A percentile compares a stretch with the other conserved stretches of the same genome.
These are phyloP conservation scores for Eupsilia transversa DNA, from an alignment of 2,888 invertebrate genomes.

Conservation along the genomic window DNA sequence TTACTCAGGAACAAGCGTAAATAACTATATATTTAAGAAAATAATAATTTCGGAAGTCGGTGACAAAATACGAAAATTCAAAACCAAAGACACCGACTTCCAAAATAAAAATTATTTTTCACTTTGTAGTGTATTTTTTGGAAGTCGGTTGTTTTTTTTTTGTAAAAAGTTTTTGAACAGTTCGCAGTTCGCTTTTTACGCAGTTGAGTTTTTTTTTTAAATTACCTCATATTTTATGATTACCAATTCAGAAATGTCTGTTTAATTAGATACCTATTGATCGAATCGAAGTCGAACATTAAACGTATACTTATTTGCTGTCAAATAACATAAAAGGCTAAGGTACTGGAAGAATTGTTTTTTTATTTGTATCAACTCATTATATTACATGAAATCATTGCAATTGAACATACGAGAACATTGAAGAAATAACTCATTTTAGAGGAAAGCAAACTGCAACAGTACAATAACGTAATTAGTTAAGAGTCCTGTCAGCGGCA, in stretches of 20 bases:
- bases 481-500: not conserved
- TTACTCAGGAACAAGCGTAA: not conserved
- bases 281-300: not conserved
- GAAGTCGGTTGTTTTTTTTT: too few species aligned
- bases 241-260: not conserved
- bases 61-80: too few species aligned
- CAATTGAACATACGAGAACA: not conserved
- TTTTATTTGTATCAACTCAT: not conserved
- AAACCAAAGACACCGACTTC: too few species aligned
- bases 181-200: too few species aligned
- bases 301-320: fast-evolving
- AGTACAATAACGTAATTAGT: conserved; percentile 2
- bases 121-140: too few species aligned
- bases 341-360: not conserved
- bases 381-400: not conserved
- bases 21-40: too few species aligned
- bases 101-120: too few species aligned
- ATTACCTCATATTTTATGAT: too few species aligned
- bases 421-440: not conserved
- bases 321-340: not conserved
- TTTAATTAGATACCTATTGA: not conserved
- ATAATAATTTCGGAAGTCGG: too few species aligned
- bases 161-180: too few species aligned
- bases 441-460: conserved; percentile 14
- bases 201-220: too few species aligned